A percentile compares a stretch with the other conserved stretches of the same genome.
These are phyloP conservation scores for Neostethus bicornis DNA, from an alignment of 2,797 vertebrate genomes.

Conservation along the genomic window DNA sequence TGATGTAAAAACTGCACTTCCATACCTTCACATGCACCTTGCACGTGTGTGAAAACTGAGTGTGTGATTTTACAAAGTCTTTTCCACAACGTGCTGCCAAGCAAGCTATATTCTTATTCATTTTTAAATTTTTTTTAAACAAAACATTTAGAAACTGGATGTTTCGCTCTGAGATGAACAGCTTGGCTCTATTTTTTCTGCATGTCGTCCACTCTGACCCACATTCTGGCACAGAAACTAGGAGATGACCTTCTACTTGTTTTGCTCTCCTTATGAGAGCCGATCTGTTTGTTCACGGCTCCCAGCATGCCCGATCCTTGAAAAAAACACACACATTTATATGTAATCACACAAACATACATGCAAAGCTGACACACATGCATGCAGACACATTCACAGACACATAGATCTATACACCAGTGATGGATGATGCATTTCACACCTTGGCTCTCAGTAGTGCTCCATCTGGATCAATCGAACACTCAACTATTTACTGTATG, in stretches of 20 bases:
- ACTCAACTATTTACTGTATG: too few relatives aligned
- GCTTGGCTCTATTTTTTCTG: conserved; percentile 14
- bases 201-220: conserved; percentile 60
- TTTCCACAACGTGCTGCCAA: conserved; percentile 55
- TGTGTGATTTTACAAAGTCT: conserved; percentile 58
- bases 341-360: conserved; percentile 36
- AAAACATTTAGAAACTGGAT: conserved; percentile 49
- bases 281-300: conserved; percentile 69
- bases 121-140: conserved; percentile 68
- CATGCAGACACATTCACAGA: too few relatives aligned
- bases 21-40: conserved; percentile 62
- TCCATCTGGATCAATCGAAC: too few relatives aligned
- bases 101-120: conserved; percentile 67
- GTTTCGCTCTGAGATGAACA: conserved; percentile 42
- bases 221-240: conserved; percentile 69
- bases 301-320: too few relatives aligned
- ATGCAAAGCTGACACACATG: conserved; percentile 22
- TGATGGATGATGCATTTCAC: too few relatives aligned
- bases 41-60: conserved; percentile 48
- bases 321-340: conserved; percentile 52
- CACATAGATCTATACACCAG: too few relatives aligned
- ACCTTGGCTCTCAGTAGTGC: too few relatives aligned
- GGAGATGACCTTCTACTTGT: conserved; percentile 72
- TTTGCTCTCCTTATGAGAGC: conserved; percentile 65
- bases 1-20: conserved; percentile 52